phyloP scores from a whole-genome alignment of 2,113 vertebrate genomes.

The Spermophilus dauricus region DNA sequence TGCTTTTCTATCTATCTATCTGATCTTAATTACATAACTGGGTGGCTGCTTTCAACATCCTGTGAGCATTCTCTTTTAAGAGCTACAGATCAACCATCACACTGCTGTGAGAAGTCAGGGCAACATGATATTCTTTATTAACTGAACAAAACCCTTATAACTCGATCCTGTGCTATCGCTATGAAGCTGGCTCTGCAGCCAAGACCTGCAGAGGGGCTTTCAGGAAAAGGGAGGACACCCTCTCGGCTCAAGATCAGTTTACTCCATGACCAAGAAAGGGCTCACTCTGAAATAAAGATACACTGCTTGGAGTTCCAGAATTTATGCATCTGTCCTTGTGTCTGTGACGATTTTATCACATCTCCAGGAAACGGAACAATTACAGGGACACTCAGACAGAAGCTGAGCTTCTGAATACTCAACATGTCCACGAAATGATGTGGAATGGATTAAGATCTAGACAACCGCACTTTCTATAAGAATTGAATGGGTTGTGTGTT shows the following conservation, averaged over 20 bases:
- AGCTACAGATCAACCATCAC: neutral
- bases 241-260: slow-evolving; percentile 54
- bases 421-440: neutral
- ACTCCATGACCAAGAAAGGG: slow-evolving; percentile 39
- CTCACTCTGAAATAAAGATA: slow-evolving; percentile 55
- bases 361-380: slow-evolving; percentile 22
- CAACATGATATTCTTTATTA: slow-evolving; percentile 71
- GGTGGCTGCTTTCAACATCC: neutral
- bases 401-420: slow-evolving; percentile 43
- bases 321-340: slow-evolving; percentile 35
- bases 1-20: neutral
- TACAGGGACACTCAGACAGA: neutral
- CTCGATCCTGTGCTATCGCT: neutral
- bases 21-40: neutral
- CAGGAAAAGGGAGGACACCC: slow-evolving; percentile 34
- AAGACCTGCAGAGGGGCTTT: neutral
- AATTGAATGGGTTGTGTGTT: neutral
- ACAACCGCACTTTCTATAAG: neutral
- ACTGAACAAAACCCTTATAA: slow-evolving; percentile 71
- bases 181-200: neutral
- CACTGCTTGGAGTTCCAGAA: slow-evolving; percentile 23
- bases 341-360: slow-evolving; percentile 44
- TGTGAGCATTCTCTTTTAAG: neutral
- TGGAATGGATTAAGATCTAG: neutral
- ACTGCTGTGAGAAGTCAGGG: neutral